A percentile compares a stretch with the other conserved stretches of the same genome.
phyloP scores from a whole-genome alignment of 2,797 vertebrate species.

The Cirrhinus mrigala region DNA sequence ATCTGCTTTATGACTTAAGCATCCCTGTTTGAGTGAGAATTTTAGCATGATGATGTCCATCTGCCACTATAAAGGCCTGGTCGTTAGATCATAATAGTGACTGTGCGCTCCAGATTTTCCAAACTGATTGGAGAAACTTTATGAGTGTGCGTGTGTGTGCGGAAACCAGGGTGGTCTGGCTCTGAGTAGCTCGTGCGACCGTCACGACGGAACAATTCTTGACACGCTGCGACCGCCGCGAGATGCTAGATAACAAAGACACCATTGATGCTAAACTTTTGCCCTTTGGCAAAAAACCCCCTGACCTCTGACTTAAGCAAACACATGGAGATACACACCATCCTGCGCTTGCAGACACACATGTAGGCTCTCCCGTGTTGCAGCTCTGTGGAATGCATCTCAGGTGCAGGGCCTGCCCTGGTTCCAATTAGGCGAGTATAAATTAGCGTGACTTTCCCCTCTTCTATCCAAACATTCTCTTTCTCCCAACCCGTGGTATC shows the following conservation, averaged over 20 bases:
- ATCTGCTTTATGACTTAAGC: constrained; percentile 39
- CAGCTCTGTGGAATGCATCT: constrained; percentile 72
- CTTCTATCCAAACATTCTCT: constrained; percentile 63
- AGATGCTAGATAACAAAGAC: constrained; percentile 73
- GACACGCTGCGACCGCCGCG: constrained; percentile 64
- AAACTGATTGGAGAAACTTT: constrained; percentile 52
- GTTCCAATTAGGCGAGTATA: constrained; percentile 83
- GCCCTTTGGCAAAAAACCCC: constrained; percentile 51
- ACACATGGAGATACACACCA: constrained; percentile 31
- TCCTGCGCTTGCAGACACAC: constrained; percentile 47
- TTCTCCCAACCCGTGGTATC: constrained; percentile 53
- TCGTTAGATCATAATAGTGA: constrained; percentile 46
- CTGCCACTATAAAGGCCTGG: constrained; percentile 54
- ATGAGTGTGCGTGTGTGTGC: constrained; percentile 44
- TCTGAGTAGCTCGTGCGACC: constrained; percentile 64
- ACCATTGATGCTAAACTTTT: constrained; percentile 77
- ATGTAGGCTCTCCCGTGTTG: constrained; percentile 70
- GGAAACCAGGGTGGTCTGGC: constrained; percentile 77
- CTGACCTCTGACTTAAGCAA: constrained; percentile 51
- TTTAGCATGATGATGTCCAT: constrained; percentile 57
- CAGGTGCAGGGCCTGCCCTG: constrained; percentile 80
- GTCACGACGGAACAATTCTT: constrained; percentile 75
- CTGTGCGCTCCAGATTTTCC: constrained; percentile 53
- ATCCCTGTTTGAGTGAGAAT: constrained; percentile 42
- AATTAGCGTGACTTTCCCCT: constrained; percentile 75